phyloP scores from a whole-genome alignment of 1,140 invertebrate species.

The Platyscapa corneri region DNA sequence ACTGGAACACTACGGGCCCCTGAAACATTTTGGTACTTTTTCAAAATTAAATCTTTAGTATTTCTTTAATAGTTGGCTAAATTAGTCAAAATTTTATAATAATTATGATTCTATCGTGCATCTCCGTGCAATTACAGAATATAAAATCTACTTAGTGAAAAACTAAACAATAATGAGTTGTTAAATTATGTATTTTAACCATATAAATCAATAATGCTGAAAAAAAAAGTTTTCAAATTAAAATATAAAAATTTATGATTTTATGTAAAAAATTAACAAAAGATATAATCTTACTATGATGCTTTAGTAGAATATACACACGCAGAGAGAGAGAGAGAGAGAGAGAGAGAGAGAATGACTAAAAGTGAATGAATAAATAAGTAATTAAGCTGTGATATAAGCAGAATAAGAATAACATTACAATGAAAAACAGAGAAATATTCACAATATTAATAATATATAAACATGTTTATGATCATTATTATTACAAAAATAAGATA shows the following conservation, averaged over 20 bases:
- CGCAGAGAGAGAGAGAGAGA: too few relatives aligned
- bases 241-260: not conserved
- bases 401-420: not conserved
- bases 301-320: too few relatives aligned
- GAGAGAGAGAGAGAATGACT: too few relatives aligned
- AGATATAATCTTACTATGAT: not conserved
- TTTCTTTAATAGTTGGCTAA: not conserved
- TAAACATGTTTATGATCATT: not conserved
- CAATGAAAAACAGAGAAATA: not conserved
- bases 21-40: conserved; percentile 67
- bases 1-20: conserved; percentile 89
- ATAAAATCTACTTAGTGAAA: conserved; percentile 54
- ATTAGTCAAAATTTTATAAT: too few relatives aligned
- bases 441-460: not conserved
- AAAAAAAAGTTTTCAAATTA: conserved; percentile 6
- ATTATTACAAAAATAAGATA: not conserved
- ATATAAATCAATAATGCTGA: conserved; percentile 9
- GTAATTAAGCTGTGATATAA: not conserved
- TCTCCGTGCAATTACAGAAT: conserved; percentile 50
- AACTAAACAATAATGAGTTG: not conserved
- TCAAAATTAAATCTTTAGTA: not conserved
- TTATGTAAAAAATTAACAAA: not conserved
- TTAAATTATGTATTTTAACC: not conserved
- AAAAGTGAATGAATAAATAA: not conserved
- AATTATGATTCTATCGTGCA: conserved; percentile 52